Evolutionary conservation across 2,113 vertebrate species (phyloP), one percentile per base, ranked within the genome.

Genomic region (Vulpes vulpes): DNA sequence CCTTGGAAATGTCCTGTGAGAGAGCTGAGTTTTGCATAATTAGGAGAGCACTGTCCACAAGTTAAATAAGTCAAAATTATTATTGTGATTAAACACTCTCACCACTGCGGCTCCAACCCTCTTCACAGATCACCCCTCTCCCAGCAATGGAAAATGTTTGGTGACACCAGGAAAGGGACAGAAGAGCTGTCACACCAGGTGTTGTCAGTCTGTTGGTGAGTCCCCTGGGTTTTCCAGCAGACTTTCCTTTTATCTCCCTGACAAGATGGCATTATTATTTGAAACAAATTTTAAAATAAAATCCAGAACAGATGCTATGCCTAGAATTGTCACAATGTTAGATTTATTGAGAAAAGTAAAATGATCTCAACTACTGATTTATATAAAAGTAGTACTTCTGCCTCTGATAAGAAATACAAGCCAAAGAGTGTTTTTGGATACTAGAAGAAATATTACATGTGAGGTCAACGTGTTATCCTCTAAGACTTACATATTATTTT

Each of bases 211-310:
- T 83, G 3, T 12, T 49, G 43, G n/a, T 22, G 87, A 91, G 62
- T 43, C 19, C 19, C 15, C 67, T 51, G 10, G 14, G 14, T 78
- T 51, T 93, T 55, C 93, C 32, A 79, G 38, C 1, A 71, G 76
- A 83, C 32, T 62, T 16, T 4, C 5, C 10, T 55, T 53, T 53
- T 53, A 27, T 22, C 8, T 4, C 8, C 12, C 30, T 25, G 7
- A 35, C 4, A 25, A n/a, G 27, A 62, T 71, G 23, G 81, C 27
- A 78, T 49, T 82, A 74, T 84, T 64, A 59, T 88, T 30, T 85
- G 27, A 95, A 95, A 91, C 60, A 85, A 32, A 65, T 82, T 93
- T 78, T 80, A 82, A 92, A 86, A 60, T 25, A 38, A 93, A 95
- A 88, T 57, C 43, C 17, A 32, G 92, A 91, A 87, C 23, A 65